Conservation (phyloP, 1,140 invertebrate species). For the Drosophila bipectinata region DNA sequence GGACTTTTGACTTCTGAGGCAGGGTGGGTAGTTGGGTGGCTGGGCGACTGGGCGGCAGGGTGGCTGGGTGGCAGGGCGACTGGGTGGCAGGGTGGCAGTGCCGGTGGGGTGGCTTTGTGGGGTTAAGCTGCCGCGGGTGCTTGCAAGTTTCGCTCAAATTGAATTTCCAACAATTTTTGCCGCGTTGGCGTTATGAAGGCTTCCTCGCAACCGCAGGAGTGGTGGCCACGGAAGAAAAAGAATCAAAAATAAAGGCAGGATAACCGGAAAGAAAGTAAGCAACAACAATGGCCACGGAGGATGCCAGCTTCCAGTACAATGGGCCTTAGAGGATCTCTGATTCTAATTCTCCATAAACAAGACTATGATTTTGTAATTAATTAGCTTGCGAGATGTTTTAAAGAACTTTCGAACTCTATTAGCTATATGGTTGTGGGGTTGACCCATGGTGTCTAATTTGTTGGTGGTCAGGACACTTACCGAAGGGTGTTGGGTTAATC, state of each 20-base stretch:
- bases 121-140: constrained; percentile 42
- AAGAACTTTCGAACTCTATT: not conserved
- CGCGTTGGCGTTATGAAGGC: constrained; percentile 49
- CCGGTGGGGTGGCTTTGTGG: not conserved
- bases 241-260: constrained; percentile 21
- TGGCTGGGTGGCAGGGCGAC: not conserved
- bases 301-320: constrained; percentile 50
- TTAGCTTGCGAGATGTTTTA: no score
- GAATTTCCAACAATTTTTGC: constrained; percentile 76
- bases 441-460: constrained; percentile 26
- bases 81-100: not conserved
- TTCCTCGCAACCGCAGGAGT: not conserved
- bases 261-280: constrained; percentile 17
- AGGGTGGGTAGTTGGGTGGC: constrained; percentile 10
- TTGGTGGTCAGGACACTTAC: constrained; percentile 2
- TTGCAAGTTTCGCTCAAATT: constrained; percentile 69
- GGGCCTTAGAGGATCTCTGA: constrained; percentile 17
- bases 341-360: not conserved
- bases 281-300: constrained; percentile 35
- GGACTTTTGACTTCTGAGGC: constrained; percentile 21
- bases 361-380: not conserved
- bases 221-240: not conserved
- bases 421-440: no score
- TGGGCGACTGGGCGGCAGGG: constrained; percentile 31
- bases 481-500: constrained; percentile 20